These are phyloP conservation scores for Saimiri boliviensis DNA, from an alignment of 2,113 vertebrate genomes.

Conservation along the genomic window DNA sequence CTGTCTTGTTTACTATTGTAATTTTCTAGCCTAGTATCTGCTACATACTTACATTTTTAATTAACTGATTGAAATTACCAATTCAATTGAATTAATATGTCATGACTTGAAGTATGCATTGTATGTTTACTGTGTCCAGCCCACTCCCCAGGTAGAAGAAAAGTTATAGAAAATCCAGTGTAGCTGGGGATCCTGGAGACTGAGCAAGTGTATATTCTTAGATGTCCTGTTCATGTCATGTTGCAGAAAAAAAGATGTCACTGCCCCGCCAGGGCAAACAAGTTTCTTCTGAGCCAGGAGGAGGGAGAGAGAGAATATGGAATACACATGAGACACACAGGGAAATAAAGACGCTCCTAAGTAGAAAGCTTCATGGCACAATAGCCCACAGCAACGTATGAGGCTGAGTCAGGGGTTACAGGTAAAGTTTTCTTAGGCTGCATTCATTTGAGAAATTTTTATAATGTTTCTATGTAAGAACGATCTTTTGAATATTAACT, in stretches of 20 bases:
- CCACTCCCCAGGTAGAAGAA: neutral
- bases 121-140: neutral
- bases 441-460: neutral
- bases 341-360: neutral
- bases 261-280: too few relatives aligned
- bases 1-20: neutral
- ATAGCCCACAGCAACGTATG: neutral
- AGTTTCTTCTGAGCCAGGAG: neutral
- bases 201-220: neutral
- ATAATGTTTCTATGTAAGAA: neutral
- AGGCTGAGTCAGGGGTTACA: neutral
- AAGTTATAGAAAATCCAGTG: neutral
- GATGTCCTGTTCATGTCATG: neutral
- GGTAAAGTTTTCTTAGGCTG: neutral
- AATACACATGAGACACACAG: neutral
- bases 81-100: neutral
- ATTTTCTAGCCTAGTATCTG: neutral
- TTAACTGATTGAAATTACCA: neutral
- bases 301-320: neutral
- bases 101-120: neutral
- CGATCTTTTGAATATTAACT: conserved; percentile 9
- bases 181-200: neutral
- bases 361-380: neutral
- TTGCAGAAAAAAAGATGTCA: neutral
- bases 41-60: neutral